Evolutionary conservation across 2,113 vertebrate species (phyloP).

Genomic region (Sylvietta virens): DNA sequence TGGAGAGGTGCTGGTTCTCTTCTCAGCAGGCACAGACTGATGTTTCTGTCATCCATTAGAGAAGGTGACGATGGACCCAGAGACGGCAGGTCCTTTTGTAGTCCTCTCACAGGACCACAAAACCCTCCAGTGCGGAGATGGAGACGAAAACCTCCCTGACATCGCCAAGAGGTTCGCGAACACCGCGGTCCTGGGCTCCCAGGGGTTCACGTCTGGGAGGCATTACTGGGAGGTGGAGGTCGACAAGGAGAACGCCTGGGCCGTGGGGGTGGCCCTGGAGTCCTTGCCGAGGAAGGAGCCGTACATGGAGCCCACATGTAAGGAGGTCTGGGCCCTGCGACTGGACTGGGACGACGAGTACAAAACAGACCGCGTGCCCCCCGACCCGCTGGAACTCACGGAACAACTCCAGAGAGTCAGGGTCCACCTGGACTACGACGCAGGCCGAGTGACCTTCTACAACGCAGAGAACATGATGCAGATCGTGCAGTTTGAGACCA

Average conservation of each 20-base stretch:
- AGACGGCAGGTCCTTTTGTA: not conserved
- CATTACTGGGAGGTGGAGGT: conserved; percentile 73
- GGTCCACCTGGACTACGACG: conserved; percentile 21
- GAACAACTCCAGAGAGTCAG: not conserved
- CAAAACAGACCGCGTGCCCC: not conserved
- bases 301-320: not conserved
- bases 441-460: conserved; percentile 21
- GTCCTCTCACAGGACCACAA: conserved; percentile 24
- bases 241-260: not conserved
- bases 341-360: not conserved
- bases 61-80: conserved; percentile 54
- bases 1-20: not conserved
- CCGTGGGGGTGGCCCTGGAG: conserved; percentile 64
- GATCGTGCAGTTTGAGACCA: not conserved
- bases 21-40: fast-evolving
- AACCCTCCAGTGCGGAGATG: not conserved
- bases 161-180: conserved; percentile 36
- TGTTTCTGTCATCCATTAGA: not conserved
- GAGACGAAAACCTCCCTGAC: not conserved
- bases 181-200: conserved; percentile 29
- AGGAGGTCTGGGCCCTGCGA: conserved; percentile 32
- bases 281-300: conserved; percentile 33
- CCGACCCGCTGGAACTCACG: fast-evolving
- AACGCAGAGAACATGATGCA: not conserved
- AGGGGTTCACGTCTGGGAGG: conserved; percentile 27